Conservation (phyloP, 2,888 invertebrate species). For the Tiliacea citrago region DNA sequence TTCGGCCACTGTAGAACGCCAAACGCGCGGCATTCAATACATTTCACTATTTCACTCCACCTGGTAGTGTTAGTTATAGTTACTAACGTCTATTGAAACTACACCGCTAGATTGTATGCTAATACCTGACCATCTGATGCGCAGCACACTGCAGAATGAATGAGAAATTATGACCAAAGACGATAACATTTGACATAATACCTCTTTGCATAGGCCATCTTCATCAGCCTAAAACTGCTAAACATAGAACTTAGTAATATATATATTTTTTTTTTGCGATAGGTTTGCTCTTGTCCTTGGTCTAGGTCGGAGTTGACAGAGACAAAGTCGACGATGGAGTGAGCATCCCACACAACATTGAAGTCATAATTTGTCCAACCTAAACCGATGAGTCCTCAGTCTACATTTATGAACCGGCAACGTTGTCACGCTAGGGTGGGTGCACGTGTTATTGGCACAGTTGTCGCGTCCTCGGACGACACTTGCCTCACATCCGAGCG, state of each 20-base stretch:
- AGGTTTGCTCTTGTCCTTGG: too few relatives aligned
- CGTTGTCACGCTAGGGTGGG: slow-evolving; percentile 65
- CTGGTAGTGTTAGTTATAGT: slow-evolving; percentile 57
- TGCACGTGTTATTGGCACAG: slow-evolving; percentile 76
- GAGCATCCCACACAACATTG: background rate
- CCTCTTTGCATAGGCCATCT: background rate
- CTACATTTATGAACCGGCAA: slow-evolving; percentile 16
- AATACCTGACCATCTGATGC: slow-evolving; percentile 56
- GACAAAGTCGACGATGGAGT: too few relatives aligned
- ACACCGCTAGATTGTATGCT: slow-evolving; percentile 60
- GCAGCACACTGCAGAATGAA: slow-evolving; percentile 1
- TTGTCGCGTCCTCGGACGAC: slow-evolving; percentile 69
- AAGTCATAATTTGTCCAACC: background rate
- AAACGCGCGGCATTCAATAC: slow-evolving; percentile 62
- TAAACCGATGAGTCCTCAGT: slow-evolving; percentile 24
- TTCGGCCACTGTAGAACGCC: slow-evolving; percentile 49
- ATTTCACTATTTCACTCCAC: slow-evolving; percentile 67
- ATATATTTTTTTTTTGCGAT: too few relatives aligned
- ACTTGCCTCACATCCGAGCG: slow-evolving; percentile 81
- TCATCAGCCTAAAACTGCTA: background rate
- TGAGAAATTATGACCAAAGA: slow-evolving; percentile 1
- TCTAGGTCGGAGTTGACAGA: too few relatives aligned
- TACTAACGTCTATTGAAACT: slow-evolving; percentile 56
- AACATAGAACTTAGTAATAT: too few relatives aligned
- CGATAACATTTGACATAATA: background rate